Evolutionary conservation across 92 coral and sea anemone species (phyloP).

Genomic region (Siderastrea siderea): DNA sequence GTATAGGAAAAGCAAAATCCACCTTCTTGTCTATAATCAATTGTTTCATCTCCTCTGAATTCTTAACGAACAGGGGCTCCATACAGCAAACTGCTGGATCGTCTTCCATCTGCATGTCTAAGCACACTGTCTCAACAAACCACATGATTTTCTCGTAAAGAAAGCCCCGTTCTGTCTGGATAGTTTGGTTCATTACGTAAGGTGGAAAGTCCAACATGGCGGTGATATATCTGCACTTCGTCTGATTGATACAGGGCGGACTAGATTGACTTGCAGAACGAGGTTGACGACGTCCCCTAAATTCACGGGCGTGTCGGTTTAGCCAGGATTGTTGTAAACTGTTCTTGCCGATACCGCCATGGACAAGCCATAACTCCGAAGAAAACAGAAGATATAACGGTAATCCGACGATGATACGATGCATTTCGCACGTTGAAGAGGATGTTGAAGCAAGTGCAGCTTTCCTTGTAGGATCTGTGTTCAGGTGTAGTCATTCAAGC

Average conservation of each 20-base stretch:
- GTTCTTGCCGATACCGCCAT: neutral
- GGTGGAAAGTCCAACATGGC: slow-evolving; percentile 46
- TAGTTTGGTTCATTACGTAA: slow-evolving; percentile 20
- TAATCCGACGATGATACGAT: neutral
- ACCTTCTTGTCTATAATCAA: slow-evolving; percentile 3
- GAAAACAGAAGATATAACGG: neutral
- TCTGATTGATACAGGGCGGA: neutral
- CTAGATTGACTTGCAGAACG: neutral
- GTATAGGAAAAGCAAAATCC: slow-evolving; percentile 42
- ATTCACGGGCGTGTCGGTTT: slow-evolving; percentile 1
- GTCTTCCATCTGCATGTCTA: neutral
- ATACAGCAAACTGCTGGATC: slow-evolving; percentile 13
- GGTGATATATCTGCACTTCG: slow-evolving; percentile 1
- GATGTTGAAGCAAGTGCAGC: neutral
- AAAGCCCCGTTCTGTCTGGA: neutral
- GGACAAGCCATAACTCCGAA: slow-evolving; percentile 5
- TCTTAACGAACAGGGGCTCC: slow-evolving; percentile 14
- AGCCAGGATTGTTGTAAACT: neutral
- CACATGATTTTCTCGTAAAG: slow-evolving; percentile 1
- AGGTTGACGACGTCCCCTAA: slow-evolving; percentile 4
- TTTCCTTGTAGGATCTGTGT: neutral
- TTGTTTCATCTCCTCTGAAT: slow-evolving; percentile 5
- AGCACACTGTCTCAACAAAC: slow-evolving; percentile 12
- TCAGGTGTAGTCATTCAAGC: neutral
- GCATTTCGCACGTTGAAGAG: neutral